Conservation (phyloP, 2,113 vertebrate genomes). For the rabbit (Oryctolagus cuniculus) region DNA sequence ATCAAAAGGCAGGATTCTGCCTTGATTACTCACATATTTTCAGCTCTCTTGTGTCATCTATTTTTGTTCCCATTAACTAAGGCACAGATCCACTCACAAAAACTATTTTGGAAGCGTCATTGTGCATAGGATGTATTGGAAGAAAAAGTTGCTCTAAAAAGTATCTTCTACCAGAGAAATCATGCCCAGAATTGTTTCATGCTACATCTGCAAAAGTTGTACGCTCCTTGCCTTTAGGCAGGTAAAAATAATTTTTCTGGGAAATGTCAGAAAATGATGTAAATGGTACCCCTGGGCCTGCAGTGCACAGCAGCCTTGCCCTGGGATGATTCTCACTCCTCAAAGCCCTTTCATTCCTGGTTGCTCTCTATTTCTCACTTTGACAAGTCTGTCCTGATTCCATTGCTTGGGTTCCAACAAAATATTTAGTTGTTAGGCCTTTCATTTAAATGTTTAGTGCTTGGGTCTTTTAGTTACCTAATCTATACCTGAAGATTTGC, state of each 20-base stretch:
- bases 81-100: too few species aligned
- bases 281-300: not conserved
- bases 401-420: not conserved
- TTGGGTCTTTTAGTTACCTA: not conserved
- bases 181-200: not conserved
- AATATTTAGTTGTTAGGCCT: not conserved
- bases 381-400: not conserved
- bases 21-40: too few species aligned
- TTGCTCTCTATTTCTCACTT: not conserved
- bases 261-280: not conserved
- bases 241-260: not conserved
- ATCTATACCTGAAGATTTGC: not conserved
- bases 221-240: not conserved
- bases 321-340: not conserved
- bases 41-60: too few species aligned
- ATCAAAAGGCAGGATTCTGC: too few species aligned
- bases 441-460: not conserved
- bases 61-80: too few species aligned
- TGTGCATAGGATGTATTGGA: too few species aligned
- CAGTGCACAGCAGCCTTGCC: not conserved
- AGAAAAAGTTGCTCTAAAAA: not conserved
- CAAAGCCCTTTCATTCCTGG: not conserved
- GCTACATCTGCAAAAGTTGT: not conserved
- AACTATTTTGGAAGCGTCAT: too few species aligned
- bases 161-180: not conserved